Evolutionary conservation across 2,888 invertebrate species (phyloP).

Genomic region (Nomada lathburiana): DNA sequence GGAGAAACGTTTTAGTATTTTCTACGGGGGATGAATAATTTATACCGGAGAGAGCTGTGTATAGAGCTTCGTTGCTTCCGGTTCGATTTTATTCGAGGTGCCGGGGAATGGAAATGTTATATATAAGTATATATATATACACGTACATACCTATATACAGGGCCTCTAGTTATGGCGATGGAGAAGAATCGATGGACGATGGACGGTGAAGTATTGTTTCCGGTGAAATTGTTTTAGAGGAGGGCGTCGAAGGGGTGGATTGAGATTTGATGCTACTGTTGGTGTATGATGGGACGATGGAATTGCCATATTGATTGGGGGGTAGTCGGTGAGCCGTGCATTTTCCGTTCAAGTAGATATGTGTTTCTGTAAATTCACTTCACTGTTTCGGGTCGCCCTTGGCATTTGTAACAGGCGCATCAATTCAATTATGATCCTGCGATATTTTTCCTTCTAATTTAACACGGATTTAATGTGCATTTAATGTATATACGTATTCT

Average conservation of each 20-base stretch:
- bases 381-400: too few relatives aligned
- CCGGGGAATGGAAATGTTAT: not conserved
- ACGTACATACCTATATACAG: too few relatives aligned
- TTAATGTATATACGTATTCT: too few relatives aligned
- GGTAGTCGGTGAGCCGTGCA: not conserved
- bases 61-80: not conserved
- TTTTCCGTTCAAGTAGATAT: too few relatives aligned
- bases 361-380: too few relatives aligned
- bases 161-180: too few relatives aligned
- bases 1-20: conserved; percentile 38
- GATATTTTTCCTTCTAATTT: not conserved
- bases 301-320: conserved; percentile 22
- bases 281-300: not conserved
- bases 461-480: not conserved
- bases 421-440: not conserved
- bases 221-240: conserved; percentile 17
- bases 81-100: conserved; percentile 13
- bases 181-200: conserved; percentile 10
- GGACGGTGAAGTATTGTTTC: conserved; percentile 10
- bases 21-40: conserved; percentile 62
- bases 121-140: too few relatives aligned
- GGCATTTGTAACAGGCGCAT: too few relatives aligned
- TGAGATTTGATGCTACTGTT: conserved; percentile 20
- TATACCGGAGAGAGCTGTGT: conserved; percentile 27
- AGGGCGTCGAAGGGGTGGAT: not conserved